Base-by-base conservation (phyloP, 2,113 vertebrate species). In the Elephas maximus region DNA sequence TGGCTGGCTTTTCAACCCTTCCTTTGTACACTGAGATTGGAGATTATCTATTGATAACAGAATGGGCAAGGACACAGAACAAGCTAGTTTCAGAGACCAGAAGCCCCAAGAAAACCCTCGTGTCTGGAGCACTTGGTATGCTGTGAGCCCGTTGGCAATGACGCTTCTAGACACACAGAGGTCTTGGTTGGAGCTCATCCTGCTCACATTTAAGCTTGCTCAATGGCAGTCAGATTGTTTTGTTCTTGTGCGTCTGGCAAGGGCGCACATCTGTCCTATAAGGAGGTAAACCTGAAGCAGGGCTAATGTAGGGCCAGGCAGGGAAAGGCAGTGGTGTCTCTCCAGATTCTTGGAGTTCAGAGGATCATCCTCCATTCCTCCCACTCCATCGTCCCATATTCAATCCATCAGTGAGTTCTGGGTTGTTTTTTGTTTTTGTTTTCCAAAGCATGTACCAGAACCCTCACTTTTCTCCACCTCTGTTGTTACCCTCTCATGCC, bases 181-280 rank as follows among this genome's bases (percentile, higher is more conserved):
- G 11, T 44, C 62, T 67, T 12, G 1, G 26, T 11, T 74, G 15
- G 12, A 1, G 41, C 30, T 41, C 37, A 10, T n/a, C 20, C 77
- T 73, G 41, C n/a, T 17, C 37, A 6, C 30, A 26, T 0, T 23
- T 67, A 63, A 17, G 23, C 60, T 57, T 33, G 1, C 37, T 71
- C 14, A 51, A 4, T 9, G 33, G 51, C 1, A 1, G 26, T 10
- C 20, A 48, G 12, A 23, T 11, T 57, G 53, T 57, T 57, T 57
- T 2, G 0, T 33, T 51, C 26, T 74, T 1, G 2, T 0, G 15
- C 0, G 14, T 23, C 73, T 81, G n/a, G 28, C 10, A 8, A 78
- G 79, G 18, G 21, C 2, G 48, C 7, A 1, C 9, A 7, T 28
- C 48, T n/a, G 10, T 23, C 30, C 33, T 60, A 0, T 4, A 79